Evolutionary conservation across 2,797 vertebrate species (phyloP), one percentile per base, ranked within the genome.

Genomic region (Mionectes olivaceus): DNA sequence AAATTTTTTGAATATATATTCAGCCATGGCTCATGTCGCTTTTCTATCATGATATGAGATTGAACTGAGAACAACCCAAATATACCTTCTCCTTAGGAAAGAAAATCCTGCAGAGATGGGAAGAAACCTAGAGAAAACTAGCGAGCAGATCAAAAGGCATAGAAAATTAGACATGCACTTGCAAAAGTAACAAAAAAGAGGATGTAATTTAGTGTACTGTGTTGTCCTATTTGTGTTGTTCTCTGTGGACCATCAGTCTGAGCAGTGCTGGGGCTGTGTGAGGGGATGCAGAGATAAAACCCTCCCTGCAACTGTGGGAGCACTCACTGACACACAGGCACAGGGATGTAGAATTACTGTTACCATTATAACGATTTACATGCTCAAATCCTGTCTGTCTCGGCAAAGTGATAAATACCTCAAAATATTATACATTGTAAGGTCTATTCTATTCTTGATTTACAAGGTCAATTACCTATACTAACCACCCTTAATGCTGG

Each of bases 391-490:
- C 69, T 59, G 76, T 65, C 87, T 92, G 89, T 60, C 87, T 89
- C 8, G 11, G 82, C 55, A 82, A 81, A 84, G 78, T 80, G 71
- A 94, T 94, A 94, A 96, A 94, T 91, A 86, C 37, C 75, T 92
- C 84, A 91, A 83, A 91, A 94, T 92, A 93, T 76, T 80, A 33
- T 49, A 24, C 55, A 68, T 93, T 93, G 70, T 73, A 71, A 23
- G 7, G 8, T 55, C 78, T 89, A 68, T 76, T 87, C 49, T 77
- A 22, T 33, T 91, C 64, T 87, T 96, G 90, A 87, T 93, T 96
- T 97, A 94, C 84, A 89, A 52, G 93, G 94, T 89, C 75, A 94
- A 68, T 93, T 93, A 88, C 87, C 76, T 87, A 55, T 63, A 44
- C 64, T 85, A 93, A 92, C 75, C 64, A 80, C 56, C 68, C 30